Evolutionary conservation across 2,888 invertebrate species (phyloP).

Genomic region (Dascillus cervinus): DNA sequence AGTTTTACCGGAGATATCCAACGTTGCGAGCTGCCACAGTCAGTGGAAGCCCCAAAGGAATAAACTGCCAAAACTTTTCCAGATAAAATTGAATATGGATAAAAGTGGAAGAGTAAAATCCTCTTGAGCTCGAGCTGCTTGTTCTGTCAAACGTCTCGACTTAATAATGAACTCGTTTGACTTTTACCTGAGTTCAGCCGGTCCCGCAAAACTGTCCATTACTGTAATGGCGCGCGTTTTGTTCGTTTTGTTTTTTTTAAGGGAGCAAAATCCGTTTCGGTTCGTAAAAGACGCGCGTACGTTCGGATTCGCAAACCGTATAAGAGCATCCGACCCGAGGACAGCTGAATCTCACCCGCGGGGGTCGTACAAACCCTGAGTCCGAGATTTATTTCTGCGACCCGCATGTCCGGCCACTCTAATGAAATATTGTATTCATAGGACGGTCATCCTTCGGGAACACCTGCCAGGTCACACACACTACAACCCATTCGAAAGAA

Average conservation of each 20-base stretch:
- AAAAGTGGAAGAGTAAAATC: conserved; percentile 35
- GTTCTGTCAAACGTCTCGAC: conserved; percentile 27
- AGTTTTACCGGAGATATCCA: conserved; percentile 12
- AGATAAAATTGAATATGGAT: conserved; percentile 41
- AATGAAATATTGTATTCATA: conserved; percentile 45
- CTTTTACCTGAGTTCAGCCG: no score
- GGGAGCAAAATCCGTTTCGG: conserved; percentile 9
- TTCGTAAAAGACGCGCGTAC: conserved; percentile 8
- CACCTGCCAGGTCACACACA: conserved; percentile 22
- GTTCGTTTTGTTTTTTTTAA: no score
- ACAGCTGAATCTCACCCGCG: conserved; percentile 41
- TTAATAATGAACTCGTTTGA: conserved; percentile 29
- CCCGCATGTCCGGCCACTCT: conserved; percentile 34
- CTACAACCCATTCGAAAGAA: no score
- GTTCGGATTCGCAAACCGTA: conserved; percentile 12
- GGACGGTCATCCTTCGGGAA: conserved; percentile 33
- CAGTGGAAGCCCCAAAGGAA: conserved; percentile 25
- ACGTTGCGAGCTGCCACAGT: conserved; percentile 19
- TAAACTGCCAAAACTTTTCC: conserved; percentile 34
- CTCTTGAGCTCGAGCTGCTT: conserved; percentile 26
- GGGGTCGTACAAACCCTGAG: conserved; percentile 37
- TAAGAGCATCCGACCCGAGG: conserved; percentile 30
- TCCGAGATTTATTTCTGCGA: conserved; percentile 40
- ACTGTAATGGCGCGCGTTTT: no score
- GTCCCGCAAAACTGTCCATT: no score